Base-by-base conservation (phyloP, 2,113 vertebrate species). In the Zingel zingel region DNA sequence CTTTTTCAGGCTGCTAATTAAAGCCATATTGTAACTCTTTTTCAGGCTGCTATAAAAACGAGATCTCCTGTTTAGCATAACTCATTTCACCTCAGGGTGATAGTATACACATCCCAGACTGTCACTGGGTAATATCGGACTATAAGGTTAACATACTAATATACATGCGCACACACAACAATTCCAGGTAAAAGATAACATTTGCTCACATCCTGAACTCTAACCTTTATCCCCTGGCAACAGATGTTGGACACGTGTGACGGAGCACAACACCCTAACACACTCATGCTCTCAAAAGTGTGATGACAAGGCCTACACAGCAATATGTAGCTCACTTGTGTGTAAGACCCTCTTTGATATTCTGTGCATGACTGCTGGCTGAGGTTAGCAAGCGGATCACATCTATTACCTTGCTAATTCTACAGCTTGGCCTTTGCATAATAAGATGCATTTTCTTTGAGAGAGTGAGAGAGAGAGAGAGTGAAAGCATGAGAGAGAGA, bases 321-420 rank as follows among this genome's bases (percentile, higher is more conserved):
- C 88, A 88, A 58, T 81, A 75, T 58, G 61, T 65, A 48, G 58
- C 73, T 84, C 50, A 54, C 69, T 86, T 78, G 77, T 77, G 76
- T 85, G 63, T 75, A 86, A 90, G 77, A 87, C 66, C 86, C 81
- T 89, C 83, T 81, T 93, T 93, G 84, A 90, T 81, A 92, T 93
- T 91, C 92, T 39, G 87, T 75, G 83, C 88, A 76, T 84, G 82
- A 23, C 78, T 73, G 76, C 87, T 48, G 83, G 81, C 84, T 80
- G 85, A 86, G 90, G 89, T 91, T 92, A 90, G 92, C 74, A 88
- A 91, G 93, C 88, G 85, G 90, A 93, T 93, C 92, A 88, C 90
- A 93, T 92, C 92, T 93, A 90, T 93, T 91, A 93, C 91, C 70
- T 88, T 86, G 85, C 89, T 93, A 93, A 94, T 93, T 93, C 91